Conservation (phyloP, 2,797 vertebrate species). For the Acrossocheilus fasciatus region DNA sequence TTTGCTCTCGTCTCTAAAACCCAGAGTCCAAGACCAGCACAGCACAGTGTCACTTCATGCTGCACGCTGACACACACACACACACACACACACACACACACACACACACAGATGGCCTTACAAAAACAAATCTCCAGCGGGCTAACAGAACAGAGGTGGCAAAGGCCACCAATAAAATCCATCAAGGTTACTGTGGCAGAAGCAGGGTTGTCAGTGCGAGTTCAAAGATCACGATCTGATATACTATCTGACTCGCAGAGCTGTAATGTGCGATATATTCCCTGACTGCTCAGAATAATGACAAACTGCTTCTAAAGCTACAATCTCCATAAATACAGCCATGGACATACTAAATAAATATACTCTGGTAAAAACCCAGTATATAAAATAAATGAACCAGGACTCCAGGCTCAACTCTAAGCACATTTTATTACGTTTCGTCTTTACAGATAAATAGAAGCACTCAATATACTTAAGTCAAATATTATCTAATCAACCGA, state of each 20-base stretch:
- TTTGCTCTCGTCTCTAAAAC: slow-evolving; percentile 71
- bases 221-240: slow-evolving; percentile 41
- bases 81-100: slow-evolving; percentile 15
- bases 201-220: slow-evolving; percentile 48
- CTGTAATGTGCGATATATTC: slow-evolving; percentile 24
- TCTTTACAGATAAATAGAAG: neutral
- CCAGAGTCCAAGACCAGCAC: slow-evolving; percentile 50
- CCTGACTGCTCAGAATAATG: slow-evolving; percentile 26
- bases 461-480: slow-evolving; percentile 1
- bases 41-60: slow-evolving; percentile 27
- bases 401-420: neutral
- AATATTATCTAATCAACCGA: slow-evolving; percentile 13
- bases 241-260: slow-evolving; percentile 28
- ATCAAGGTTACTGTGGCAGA: slow-evolving; percentile 50
- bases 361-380: neutral
- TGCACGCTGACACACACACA: slow-evolving; percentile 32
- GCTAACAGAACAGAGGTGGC: slow-evolving; percentile 42
- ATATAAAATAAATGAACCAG: neutral
- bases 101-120: slow-evolving; percentile 20
- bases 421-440: slow-evolving; percentile 15
- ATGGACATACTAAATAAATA: neutral
- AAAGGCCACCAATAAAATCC: slow-evolving; percentile 48
- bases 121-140: slow-evolving; percentile 37
- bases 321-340: neutral
- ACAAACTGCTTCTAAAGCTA: neutral